phyloP scores from a whole-genome alignment of 2,113 vertebrate genomes.

The Trematocara marginatum region DNA sequence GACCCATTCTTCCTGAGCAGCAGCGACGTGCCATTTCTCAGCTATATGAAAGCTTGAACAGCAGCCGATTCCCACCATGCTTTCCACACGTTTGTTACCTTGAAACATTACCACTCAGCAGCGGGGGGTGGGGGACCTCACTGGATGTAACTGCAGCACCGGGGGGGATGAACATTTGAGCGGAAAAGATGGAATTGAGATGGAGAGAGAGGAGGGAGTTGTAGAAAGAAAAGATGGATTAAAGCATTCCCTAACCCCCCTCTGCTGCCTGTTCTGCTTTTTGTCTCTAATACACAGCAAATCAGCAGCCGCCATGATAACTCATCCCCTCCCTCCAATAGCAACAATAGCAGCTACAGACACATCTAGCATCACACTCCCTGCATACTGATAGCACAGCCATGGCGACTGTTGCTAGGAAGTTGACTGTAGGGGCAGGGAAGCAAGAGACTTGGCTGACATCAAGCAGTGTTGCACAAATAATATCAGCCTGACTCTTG shows the following conservation, averaged over 20 bases:
- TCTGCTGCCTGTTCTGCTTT: not conserved
- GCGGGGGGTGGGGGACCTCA: not conserved
- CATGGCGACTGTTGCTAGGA: constrained; percentile 55
- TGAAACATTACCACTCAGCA: not conserved
- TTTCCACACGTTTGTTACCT: constrained; percentile 17
- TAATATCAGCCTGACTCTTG: not conserved
- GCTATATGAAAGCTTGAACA: not conserved
- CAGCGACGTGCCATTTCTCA: not conserved
- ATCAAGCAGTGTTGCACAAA: not conserved
- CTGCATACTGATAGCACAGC: constrained; percentile 41
- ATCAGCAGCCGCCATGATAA: constrained; percentile 21
- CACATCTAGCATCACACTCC: not conserved
- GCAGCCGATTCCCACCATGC: not conserved
- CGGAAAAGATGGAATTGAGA: not conserved
- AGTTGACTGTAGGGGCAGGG: not conserved
- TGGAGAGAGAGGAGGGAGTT: not conserved
- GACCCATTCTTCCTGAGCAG: no score
- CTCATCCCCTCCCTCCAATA: constrained; percentile 20
- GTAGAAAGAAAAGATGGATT: not conserved
- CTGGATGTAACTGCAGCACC: not conserved
- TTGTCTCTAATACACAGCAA: constrained; percentile 24
- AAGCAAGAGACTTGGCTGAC: not conserved
- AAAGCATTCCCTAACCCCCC: not conserved
- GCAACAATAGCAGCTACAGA: not conserved
- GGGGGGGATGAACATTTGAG: not conserved